A percentile compares a stretch with the other conserved stretches of the same genome.
These are phyloP conservation scores for Aquatica leii DNA, from an alignment of 2,888 invertebrate species.

Conservation along the genomic window DNA sequence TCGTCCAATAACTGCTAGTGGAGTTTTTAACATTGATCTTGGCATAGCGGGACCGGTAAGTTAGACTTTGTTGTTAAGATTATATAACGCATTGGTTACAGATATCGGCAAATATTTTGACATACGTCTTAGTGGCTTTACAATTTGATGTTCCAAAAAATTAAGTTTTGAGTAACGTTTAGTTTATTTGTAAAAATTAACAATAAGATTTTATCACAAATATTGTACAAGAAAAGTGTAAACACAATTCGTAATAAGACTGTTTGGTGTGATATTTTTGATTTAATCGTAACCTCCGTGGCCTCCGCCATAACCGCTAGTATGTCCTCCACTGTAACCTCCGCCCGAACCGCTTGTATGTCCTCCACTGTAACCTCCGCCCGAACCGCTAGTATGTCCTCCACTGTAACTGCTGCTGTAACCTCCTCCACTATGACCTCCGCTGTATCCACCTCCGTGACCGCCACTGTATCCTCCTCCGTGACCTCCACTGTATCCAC, in stretches of 20 bases:
- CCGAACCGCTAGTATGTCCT: slow-evolving; percentile 31
- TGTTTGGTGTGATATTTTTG: slow-evolving; percentile 27
- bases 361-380: slow-evolving; percentile 25
- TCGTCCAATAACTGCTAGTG: slow-evolving; percentile 56
- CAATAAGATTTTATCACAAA: slow-evolving; percentile 41
- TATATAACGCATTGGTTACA: slow-evolving; percentile 43
- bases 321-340: slow-evolving; percentile 29
- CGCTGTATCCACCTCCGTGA: slow-evolving; percentile 30
- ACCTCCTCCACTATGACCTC: slow-evolving; percentile 24
- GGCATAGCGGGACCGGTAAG: slow-evolving; percentile 58
- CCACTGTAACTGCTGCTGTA: slow-evolving; percentile 8
- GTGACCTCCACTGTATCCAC: slow-evolving; percentile 48
- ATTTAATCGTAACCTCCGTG: slow-evolving; percentile 31
- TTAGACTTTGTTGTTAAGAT: slow-evolving; percentile 16
- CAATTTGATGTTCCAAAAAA: slow-evolving; percentile 58
- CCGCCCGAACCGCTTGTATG: slow-evolving; percentile 17
- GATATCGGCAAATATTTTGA: slow-evolving; percentile 59
- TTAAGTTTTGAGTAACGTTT: slow-evolving; percentile 27
- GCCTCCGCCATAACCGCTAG: slow-evolving; percentile 25
- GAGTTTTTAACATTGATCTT: slow-evolving; percentile 57
- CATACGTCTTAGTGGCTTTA: slow-evolving; percentile 58
- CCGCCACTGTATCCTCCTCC: slow-evolving; percentile 22
- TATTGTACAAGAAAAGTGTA: slow-evolving; percentile 23
- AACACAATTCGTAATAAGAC: not conserved
- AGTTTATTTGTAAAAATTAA: slow-evolving; percentile 31